Evolutionary conservation across 2,888 invertebrate genomes (phyloP).

Genomic region (Dryomyza anilis): DNA sequence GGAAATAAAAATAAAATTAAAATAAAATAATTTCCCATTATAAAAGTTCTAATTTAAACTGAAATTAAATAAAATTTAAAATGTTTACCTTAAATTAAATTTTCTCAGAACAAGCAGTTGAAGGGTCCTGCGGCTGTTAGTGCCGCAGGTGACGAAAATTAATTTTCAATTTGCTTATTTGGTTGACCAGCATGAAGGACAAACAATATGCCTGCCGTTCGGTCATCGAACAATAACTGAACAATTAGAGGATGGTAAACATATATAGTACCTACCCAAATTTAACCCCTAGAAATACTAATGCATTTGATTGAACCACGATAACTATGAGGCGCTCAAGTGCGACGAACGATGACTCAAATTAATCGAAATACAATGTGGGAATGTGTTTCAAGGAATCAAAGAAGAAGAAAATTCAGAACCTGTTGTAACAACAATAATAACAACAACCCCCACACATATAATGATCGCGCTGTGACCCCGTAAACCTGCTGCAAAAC

Average conservation of each 20-base stretch:
- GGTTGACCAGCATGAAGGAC: neutral
- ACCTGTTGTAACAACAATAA: neutral
- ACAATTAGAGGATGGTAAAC: neutral
- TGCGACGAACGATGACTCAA: neutral
- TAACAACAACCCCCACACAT: neutral
- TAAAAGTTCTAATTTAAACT: no score
- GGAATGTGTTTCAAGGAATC: neutral
- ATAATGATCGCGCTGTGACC: no score
- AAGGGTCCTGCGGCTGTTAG: neutral
- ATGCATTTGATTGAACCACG: neutral
- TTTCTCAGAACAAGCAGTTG: neutral
- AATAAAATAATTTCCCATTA: no score
- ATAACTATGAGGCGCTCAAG: neutral
- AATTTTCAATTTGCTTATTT: neutral
- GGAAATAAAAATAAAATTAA: no score
- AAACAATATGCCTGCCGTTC: neutral
- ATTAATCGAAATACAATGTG: no score
- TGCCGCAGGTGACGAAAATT: no score
- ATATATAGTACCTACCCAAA: neutral
- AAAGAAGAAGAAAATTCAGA: neutral
- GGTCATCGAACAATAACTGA: neutral
- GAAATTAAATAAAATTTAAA: neutral
- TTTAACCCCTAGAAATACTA: neutral
- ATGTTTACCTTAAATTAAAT: neutral
- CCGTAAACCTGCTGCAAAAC: no score